A percentile compares a stretch with the other conserved stretches of the same genome.
phyloP scores from a whole-genome alignment of 2,888 invertebrate genomes.

The Syritta pipiens region DNA sequence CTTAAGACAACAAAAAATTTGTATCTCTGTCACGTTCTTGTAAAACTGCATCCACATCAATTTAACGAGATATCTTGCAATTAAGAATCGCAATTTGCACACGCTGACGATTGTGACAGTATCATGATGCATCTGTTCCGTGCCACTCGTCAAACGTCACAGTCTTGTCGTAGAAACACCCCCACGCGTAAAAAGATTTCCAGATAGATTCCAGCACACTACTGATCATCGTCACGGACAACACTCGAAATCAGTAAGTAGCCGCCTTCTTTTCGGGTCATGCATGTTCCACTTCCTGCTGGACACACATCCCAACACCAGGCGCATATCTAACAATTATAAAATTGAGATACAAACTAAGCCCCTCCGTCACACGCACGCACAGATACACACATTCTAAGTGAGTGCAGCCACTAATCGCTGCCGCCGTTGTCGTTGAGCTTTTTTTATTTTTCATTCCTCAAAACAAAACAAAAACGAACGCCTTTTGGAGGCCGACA shows the following conservation, averaged over 20 bases:
- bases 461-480: not conserved
- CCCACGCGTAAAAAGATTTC: no score
- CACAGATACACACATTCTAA: constrained; percentile 10
- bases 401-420: constrained; percentile 10
- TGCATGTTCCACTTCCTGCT: constrained; percentile 50
- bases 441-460: not conserved
- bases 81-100: constrained; percentile 35
- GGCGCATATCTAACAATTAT: constrained; percentile 33
- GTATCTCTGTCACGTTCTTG: constrained; percentile 17
- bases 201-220: not conserved
- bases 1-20: not conserved
- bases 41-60: constrained; percentile 15
- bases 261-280: constrained; percentile 53
- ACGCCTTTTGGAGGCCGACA: constrained; percentile 42
- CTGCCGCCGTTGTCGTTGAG: not conserved
- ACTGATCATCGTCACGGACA: not conserved
- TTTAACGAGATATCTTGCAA: constrained; percentile 25
- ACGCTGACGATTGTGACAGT: constrained; percentile 4
- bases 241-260: constrained; percentile 1
- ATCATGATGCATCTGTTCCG: not conserved
- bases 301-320: constrained; percentile 15
- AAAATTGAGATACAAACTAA: constrained; percentile 47
- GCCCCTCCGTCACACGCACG: not conserved
- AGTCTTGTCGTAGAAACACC: no score
- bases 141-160: not conserved